Conservation (phyloP, 1,140 invertebrate genomes). For the Panagrolaimus sp. region DNA sequence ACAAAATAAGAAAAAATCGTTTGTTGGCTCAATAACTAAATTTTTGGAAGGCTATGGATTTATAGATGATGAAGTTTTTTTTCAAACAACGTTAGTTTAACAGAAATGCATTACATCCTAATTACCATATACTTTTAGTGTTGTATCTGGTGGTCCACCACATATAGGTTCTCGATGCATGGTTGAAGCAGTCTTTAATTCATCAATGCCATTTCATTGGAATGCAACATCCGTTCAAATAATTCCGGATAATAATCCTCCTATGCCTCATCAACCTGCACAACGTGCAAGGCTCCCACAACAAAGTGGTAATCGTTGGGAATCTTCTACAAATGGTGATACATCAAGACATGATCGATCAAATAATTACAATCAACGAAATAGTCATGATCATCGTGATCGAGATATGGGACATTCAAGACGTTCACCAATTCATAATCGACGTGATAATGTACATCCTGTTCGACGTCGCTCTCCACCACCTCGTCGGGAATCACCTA, state of each 20-base stretch:
- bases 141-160: conserved; percentile 73
- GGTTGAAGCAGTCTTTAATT: conserved; percentile 83
- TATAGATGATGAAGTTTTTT: conserved; percentile 93
- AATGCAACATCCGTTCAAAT: conserved; percentile 89
- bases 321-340: conserved; percentile 11
- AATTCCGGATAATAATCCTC: conserved; percentile 64
- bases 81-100: conserved; percentile 71
- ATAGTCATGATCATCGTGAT: conserved; percentile 26
- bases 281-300: neutral
- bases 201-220: conserved; percentile 93
- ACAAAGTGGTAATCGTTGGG: conserved; percentile 8
- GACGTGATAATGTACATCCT: neutral
- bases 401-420: conserved; percentile 15
- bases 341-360: conserved; percentile 6
- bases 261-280: conserved; percentile 16
- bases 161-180: conserved; percentile 78
- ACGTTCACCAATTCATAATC: conserved; percentile 14
- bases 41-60: conserved; percentile 91
- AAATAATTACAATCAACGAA: conserved; percentile 27
- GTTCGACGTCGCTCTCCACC: conserved; percentile 28
- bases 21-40: conserved; percentile 87
- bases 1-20: conserved; percentile 73
- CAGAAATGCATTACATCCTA: neutral
- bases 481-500: conserved; percentile 33
- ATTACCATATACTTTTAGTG: conserved; percentile 64